Evolutionary conservation across 1,140 invertebrate genomes (phyloP), one percentile per base, ranked within the genome.

Genomic region (Nixonia krombeini): DNA sequence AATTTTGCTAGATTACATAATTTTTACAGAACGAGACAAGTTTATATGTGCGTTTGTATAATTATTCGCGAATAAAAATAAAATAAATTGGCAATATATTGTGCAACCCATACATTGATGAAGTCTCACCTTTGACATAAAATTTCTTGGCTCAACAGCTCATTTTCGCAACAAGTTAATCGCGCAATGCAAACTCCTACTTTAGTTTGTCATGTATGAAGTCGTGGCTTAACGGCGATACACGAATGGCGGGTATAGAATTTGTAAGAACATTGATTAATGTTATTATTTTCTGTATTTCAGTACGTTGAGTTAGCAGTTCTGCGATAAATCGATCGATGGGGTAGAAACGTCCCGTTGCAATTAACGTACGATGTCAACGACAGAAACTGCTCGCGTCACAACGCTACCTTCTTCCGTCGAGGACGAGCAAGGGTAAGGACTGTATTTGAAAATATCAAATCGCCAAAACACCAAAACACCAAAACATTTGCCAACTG

Each of bases 351-450:
- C 15, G 29, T 8, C 26, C 33, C 9, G 29, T 21, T 46, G 31
- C 55, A 16, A 57, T 37, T 49, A 63, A 51, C 29, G 55, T 52
- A 76, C 57, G 66, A 80, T 80, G 78, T 80, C 78, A 63, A 74
- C 75, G 37, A 74, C 73, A 21, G 73, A 78, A 47, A 62, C 75
- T 45, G 61, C 73, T 45, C 70, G 75, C 49, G 67, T 73, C 38
- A 35, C 63, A 25, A 6, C 70, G 42, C 76, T 73, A 49, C 52
- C 61, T 66, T 33, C 70, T 16, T 17, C 52, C 17, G 42, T 49
- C 12, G 52, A 78, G 9, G 73, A 78, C 21, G 75, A 80, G 4
- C 76, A 76, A 55, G 74, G 78, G 78, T 80, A 75, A 76, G 47
- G n/a, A n/a, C n/a, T n/a, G n/a, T n/a, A n/a, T n/a, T n/a, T n/a